These are phyloP conservation scores for Zonitis immaculata DNA, from an alignment of 2,888 invertebrate genomes.

Conservation along the genomic window DNA sequence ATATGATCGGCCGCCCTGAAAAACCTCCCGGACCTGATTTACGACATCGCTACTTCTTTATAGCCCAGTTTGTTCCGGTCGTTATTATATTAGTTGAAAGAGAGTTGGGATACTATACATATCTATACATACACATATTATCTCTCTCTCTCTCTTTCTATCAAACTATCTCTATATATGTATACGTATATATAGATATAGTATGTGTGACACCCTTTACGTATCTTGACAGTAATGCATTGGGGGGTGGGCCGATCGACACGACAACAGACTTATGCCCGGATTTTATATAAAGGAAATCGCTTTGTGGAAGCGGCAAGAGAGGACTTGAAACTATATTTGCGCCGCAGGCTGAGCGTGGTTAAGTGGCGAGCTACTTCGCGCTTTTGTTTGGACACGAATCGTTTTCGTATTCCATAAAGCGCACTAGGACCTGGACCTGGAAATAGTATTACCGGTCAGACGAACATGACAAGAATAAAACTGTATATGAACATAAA, in stretches of 20 bases:
- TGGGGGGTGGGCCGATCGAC: constrained; percentile 16
- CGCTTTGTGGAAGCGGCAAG: constrained; percentile 11
- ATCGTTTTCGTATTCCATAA: constrained; percentile 37
- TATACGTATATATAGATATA: no score
- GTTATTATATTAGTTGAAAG: constrained; percentile 56
- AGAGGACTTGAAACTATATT: constrained; percentile 28
- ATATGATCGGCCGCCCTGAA: constrained; percentile 34
- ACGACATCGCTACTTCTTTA: constrained; percentile 63
- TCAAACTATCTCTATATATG: no score
- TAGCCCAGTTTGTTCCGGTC: constrained; percentile 62
- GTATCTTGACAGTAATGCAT: constrained; percentile 41
- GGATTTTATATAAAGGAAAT: neutral
- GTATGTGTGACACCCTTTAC: constrained; percentile 41
- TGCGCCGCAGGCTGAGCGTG: constrained; percentile 39
- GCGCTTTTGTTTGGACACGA: constrained; percentile 37
- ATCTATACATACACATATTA: no score
- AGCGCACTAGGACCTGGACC: constrained; percentile 30
- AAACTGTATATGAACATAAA: constrained; percentile 10
- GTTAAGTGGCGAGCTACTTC: constrained; percentile 39
- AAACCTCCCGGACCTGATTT: constrained; percentile 51
- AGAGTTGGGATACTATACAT: constrained; percentile 56
- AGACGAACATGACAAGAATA: constrained; percentile 35
- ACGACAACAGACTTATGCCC: neutral
- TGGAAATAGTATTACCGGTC: constrained; percentile 41
- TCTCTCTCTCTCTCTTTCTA: no score